Conservation (phyloP, 2,888 invertebrate species). For the Acanthacorydalis orientalis region DNA sequence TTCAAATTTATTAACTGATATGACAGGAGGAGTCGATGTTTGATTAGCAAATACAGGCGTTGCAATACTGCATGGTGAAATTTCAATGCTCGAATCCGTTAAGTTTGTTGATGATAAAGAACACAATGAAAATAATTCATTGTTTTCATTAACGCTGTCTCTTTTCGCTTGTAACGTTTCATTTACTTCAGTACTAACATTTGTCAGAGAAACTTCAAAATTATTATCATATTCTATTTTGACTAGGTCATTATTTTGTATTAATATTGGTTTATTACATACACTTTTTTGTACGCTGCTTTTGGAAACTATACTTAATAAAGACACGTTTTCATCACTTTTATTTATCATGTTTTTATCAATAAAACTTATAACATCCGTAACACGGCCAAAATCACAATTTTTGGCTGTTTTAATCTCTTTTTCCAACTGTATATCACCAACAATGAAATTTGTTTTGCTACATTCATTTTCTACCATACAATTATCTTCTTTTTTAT, state of each 20-base stretch:
- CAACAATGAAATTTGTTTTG: too few species aligned
- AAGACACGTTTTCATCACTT: neutral
- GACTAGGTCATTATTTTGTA: neutral
- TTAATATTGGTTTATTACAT: neutral
- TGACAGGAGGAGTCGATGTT: neutral
- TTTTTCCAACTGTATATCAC: too few species aligned
- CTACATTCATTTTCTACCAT: too few species aligned
- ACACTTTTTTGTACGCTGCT: neutral
- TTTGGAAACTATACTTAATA: neutral
- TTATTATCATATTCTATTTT: neutral
- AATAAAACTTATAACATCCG: slow-evolving; percentile 4
- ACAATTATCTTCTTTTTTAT: too few species aligned
- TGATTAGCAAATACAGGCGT: too few species aligned
- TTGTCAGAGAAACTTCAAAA: neutral
- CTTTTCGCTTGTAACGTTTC: too few species aligned
- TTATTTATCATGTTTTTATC: slow-evolving; percentile 5
- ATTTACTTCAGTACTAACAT: neutral
- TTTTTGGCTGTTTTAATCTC: too few species aligned
- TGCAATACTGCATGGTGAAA: too few species aligned
- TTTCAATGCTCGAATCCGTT: too few species aligned
- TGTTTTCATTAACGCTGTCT: too few species aligned
- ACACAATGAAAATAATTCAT: too few species aligned
- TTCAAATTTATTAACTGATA: neutral
- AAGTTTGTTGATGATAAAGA: too few species aligned
- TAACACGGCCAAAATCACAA: neutral